Base-by-base conservation (phyloP, 2,888 invertebrate genomes). In the Clitarchus hookeri region DNA sequence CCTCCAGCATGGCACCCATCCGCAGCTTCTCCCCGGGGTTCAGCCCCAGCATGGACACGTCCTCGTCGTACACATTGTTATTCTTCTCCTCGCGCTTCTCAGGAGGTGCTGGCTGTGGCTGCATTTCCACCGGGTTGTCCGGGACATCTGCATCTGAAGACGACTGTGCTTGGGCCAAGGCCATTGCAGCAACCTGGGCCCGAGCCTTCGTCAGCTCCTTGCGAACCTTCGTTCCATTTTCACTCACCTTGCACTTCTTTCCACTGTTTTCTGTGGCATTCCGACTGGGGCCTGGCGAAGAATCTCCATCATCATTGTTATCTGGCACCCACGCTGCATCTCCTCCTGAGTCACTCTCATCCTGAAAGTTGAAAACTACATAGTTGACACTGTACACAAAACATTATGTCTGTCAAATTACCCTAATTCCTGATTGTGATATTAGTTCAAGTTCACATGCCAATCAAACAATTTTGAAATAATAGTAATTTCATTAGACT, bases 21-120 rank as follows among this genome's bases (percentile, higher is more conserved):
- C 87, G 84, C 27, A 87, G 53, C 65, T 85, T 85, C 84, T 87
- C 87, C 13, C 87, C 87, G 48, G 87, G 83, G 77, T 48, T 83
- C 26, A 82, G 82, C 27, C 82, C 82, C 82, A 87, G 78, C 84
- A 84, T 80, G 25, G 80, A 23, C 53, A 84, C 83, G 23, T 85
- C 85, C 19, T 84, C 83, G 23, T 87, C 87, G 48, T 87, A 87
- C 26, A 87, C 80, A 23, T 54, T 85, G 53, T 83, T 83, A 19
- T 53, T 83, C 77, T 86, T 84, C 78, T 78, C 27, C 65, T 87
- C 87, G 44, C 77, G 36, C 13, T 25, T 12, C 23, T 25, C 26
- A 19, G 82, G 82, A 13, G 82, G 82, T 8, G 82, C 36, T 26
- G 27, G 82, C 82, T 16, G 82, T 6, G 36, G 27, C 36, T 44